These are phyloP conservation scores for Rhyzopertha dominica DNA, from an alignment of 1,140 invertebrate genomes.

Conservation along the genomic window DNA sequence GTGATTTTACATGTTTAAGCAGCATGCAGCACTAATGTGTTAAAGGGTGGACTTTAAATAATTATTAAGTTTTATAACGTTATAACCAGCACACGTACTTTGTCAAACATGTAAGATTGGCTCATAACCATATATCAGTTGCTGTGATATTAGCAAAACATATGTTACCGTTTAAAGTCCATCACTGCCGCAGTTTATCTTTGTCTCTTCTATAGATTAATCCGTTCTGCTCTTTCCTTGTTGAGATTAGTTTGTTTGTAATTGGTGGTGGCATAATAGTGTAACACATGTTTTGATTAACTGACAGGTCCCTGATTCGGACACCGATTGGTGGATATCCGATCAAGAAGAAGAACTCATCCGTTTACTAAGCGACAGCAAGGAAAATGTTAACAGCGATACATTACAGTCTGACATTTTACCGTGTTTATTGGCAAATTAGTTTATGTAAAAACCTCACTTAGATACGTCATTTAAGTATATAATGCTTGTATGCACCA, in stretches of 20 bases:
- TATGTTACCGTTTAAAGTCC: conserved; percentile 41
- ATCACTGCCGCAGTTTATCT: conserved; percentile 16
- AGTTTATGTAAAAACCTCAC: too few species aligned
- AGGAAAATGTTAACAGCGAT: conserved; percentile 42
- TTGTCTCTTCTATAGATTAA: conserved; percentile 1
- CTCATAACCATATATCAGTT: too few species aligned
- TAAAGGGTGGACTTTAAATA: conserved; percentile 41
- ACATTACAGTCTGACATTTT: conserved; percentile 39
- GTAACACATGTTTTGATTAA: conserved; percentile 45
- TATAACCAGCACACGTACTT: too few species aligned
- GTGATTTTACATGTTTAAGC: too few species aligned
- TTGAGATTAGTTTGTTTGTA: conserved; percentile 11
- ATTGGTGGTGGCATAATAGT: conserved; percentile 25
- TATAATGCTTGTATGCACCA: too few species aligned
- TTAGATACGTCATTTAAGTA: too few species aligned
- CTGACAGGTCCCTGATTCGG: conserved; percentile 54
- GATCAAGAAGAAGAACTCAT: conserved; percentile 78
- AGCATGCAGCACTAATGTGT: too few species aligned
- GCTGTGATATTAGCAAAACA: conserved; percentile 27
- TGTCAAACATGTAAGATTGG: too few species aligned
- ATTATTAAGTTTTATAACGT: too few species aligned
- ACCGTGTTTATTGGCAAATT: conserved; percentile 37
- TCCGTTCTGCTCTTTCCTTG: conserved; percentile 1
- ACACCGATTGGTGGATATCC: conserved; percentile 71
- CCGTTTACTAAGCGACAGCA: conserved; percentile 53